A percentile compares a stretch with the other conserved stretches of the same genome.
Evolutionary conservation across 2,888 invertebrate genomes (phyloP).

Genomic region (Callinectes sapidus): DNA sequence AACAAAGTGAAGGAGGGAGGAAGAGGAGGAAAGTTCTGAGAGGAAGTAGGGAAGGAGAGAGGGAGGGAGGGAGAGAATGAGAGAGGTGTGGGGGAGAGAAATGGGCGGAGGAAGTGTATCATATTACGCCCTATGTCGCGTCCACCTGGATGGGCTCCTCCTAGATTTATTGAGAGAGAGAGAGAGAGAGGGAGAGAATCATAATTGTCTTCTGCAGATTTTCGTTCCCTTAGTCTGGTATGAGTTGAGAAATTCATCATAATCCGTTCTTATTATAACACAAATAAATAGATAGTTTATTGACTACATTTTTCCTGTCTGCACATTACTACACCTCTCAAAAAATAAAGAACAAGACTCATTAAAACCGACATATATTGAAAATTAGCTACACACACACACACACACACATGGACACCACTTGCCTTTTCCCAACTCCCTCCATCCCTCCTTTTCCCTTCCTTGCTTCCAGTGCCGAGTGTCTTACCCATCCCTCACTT

Average conservation of each 20-base stretch:
- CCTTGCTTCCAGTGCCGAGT: background rate
- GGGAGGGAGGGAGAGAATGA: background rate
- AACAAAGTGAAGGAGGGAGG: background rate
- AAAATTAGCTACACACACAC: background rate
- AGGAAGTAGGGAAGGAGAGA: background rate
- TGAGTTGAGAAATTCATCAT: background rate
- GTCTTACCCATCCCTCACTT: background rate
- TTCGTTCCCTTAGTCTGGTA: background rate
- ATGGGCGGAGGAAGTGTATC: background rate
- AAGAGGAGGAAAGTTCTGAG: background rate
- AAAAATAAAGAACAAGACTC: no score
- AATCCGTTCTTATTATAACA: background rate
- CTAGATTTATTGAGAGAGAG: conserved; percentile 10
- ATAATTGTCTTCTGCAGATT: background rate
- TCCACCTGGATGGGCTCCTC: background rate
- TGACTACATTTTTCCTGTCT: no score
- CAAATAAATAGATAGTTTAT: no score
- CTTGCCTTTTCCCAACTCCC: background rate
- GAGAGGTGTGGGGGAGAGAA: background rate
- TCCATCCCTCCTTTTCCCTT: background rate
- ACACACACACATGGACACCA: conserved; percentile 18
- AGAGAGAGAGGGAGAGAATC: conserved; percentile 19
- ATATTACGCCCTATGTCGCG: background rate
- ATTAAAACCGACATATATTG: no score
- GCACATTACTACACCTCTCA: no score